Conservation (phyloP, 2,113 vertebrate genomes). For the Dunckerocampus dactyliophorus region DNA sequence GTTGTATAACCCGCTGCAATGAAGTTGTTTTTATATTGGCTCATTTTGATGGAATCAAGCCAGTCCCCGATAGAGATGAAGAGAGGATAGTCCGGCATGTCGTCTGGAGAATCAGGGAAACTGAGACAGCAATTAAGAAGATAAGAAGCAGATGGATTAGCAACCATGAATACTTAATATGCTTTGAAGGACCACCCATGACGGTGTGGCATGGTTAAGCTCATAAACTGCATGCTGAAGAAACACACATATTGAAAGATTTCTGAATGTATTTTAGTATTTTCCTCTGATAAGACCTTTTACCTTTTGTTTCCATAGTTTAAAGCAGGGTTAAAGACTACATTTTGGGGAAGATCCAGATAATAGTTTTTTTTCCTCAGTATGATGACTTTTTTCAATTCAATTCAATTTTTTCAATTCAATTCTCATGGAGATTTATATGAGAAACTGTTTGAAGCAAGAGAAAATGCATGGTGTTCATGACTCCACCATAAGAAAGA, state of each 20-base stretch:
- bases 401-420: too few relatives aligned
- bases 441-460: too few relatives aligned
- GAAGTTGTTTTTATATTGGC: conserved; percentile 97
- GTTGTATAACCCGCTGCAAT: conserved; percentile 94
- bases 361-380: neutral
- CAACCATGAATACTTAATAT: neutral
- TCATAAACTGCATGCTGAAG: neutral
- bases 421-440: too few relatives aligned
- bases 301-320: too few relatives aligned
- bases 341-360: too few relatives aligned
- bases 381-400: too few relatives aligned
- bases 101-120: conserved; percentile 88
- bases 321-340: too few relatives aligned
- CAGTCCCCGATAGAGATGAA: conserved; percentile 97
- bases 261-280: too few relatives aligned
- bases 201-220: neutral
- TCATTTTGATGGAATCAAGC: conserved; percentile 99
- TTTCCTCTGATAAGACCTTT: too few relatives aligned
- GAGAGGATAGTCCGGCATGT: conserved; percentile 88
- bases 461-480: too few relatives aligned
- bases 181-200: neutral
- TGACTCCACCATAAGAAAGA: too few relatives aligned
- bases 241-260: neutral
- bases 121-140: conserved; percentile 60
- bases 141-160: neutral